Base-by-base conservation (phyloP, 1,140 invertebrate species). In the Drepana arcuata region DNA sequence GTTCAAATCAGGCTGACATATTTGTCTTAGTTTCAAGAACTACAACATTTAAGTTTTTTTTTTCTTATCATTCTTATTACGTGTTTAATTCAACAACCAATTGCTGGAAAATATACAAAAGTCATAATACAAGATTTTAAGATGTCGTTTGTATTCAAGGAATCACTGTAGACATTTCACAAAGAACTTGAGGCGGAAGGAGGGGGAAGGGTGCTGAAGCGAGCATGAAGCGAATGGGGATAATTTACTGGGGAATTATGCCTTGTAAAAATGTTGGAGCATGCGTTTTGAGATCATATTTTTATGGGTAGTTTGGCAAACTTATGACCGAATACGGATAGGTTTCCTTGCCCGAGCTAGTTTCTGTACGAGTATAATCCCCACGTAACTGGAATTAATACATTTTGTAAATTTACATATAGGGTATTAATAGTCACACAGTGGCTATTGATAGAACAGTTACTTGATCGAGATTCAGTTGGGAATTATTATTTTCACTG, bases 111-210 rank as follows among this genome's bases (percentile, higher is more conserved):
- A 63, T 66, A 59, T 73, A 63, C 63, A 61, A 74, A 69, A 80
- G 49, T 67, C 71, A 66, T 80, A 72, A 73, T 71, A 63, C 48
- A 63, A 45, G 52, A 47, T 62, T 68, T 64, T 68, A 74, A 67
- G 55, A 57, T 64, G 73, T 81, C 81, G 73, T 84, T 84, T 84
- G 81, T 84, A 84, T 84, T 80, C 83, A 74, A 69, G 75, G 71
- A 81, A 80, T 81, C 79, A 77, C 68, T 69, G 72, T 73, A 81
- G 78, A 84, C 83, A 83, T 83, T 82, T 77, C 68, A 48, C 72
- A 73, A 65, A 56, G 56, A 74, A 66, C 57, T 70, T 69, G 55
- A 42, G 46, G 41, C 41, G 50, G 59, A 45, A 53, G 54, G 31
- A 36, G 41, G 43, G 48, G 37, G 33, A 39, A 43, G 58, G 51